Conservation (phyloP, 1,140 invertebrate species). For the Zaprionus kolodkinae region DNA sequence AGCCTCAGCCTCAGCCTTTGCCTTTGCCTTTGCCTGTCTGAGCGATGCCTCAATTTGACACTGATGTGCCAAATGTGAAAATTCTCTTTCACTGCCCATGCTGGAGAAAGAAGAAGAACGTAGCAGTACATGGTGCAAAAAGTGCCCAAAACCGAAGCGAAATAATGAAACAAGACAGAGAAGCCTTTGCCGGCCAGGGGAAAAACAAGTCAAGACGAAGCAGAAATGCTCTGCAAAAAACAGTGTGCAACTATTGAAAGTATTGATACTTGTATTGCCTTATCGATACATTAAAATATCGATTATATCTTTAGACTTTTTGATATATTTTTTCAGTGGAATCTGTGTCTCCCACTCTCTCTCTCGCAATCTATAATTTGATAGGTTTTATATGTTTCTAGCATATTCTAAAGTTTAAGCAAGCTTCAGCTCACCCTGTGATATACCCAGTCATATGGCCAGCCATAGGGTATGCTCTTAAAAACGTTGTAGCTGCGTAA, state of each 20-base stretch:
- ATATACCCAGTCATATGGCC: background rate
- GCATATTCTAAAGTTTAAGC: too few species aligned
- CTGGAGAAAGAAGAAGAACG: conserved; percentile 1
- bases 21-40: conserved; percentile 31
- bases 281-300: too few species aligned
- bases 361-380: background rate
- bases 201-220: background rate
- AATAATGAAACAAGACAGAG: conserved; percentile 6
- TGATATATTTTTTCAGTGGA: too few species aligned
- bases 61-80: conserved; percentile 81
- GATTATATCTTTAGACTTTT: too few species aligned
- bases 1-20: background rate
- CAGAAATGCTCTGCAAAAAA: background rate
- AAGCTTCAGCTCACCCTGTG: background rate
- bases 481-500: conserved; percentile 40
- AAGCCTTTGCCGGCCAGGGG: too few species aligned
- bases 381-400: background rate
- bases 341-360: too few species aligned
- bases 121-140: conserved; percentile 20
- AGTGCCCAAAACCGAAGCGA: conserved; percentile 2
- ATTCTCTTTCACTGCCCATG: conserved; percentile 62
- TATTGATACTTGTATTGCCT: too few species aligned
- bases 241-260: background rate
- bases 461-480: conserved; percentile 39
- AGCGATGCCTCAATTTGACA: conserved; percentile 79